phyloP scores from a whole-genome alignment of 2,797 vertebrate genomes.

The Zalophus californianus region DNA sequence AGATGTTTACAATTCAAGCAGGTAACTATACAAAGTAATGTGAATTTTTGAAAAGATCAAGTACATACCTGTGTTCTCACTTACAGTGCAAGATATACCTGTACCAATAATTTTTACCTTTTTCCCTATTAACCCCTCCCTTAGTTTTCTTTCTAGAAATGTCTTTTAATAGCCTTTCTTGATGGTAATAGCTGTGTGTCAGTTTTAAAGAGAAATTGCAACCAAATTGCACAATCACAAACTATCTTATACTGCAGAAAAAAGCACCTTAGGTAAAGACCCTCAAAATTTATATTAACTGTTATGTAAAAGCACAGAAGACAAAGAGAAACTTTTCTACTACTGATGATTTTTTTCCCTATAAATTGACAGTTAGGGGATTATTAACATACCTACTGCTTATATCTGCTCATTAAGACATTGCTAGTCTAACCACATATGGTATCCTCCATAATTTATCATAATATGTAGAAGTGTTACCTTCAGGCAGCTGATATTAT shows the following conservation, averaged over 20 bases:
- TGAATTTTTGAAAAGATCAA: constrained; percentile 38
- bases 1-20: constrained; percentile 66
- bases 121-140: neutral
- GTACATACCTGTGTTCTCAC: neutral
- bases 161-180: neutral
- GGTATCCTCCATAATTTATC: constrained; percentile 71
- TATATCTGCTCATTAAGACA: constrained; percentile 69
- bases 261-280: neutral
- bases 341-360: neutral
- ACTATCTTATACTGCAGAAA: neutral
- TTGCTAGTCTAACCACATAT: constrained; percentile 61
- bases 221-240: neutral
- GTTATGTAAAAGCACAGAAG: neutral
- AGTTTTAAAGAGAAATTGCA: constrained; percentile 3
- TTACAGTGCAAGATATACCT: neutral
- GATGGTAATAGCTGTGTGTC: neutral
- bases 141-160: constrained; percentile 19
- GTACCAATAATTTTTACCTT: neutral
- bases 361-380: constrained; percentile 49
- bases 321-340: constrained; percentile 23
- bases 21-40: neutral
- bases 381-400: constrained; percentile 65
- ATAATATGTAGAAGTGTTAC: constrained; percentile 72
- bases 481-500: constrained; percentile 71
- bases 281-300: neutral